Conservation (phyloP, 2,113 vertebrate species). For the Dasyornis broadbenti region DNA sequence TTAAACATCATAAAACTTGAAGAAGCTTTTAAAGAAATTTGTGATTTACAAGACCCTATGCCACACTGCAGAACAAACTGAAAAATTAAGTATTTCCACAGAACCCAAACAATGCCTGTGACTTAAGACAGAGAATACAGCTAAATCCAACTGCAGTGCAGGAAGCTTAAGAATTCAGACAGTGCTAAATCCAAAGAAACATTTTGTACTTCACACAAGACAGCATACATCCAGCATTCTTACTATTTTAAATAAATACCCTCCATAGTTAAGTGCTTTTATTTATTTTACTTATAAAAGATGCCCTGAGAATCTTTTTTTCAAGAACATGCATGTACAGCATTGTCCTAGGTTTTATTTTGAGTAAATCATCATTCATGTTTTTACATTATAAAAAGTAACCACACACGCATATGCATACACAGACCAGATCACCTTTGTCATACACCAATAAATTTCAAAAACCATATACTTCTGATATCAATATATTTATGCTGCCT, state of each 20-base stretch:
- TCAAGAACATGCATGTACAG: constrained; percentile 70
- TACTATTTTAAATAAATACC: constrained; percentile 32
- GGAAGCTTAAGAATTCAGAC: not conserved
- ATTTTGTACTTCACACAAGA: not conserved
- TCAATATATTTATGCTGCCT: constrained; percentile 70
- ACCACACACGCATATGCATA: constrained; percentile 72
- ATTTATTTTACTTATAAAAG: constrained; percentile 54
- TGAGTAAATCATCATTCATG: constrained; percentile 65
- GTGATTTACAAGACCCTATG: not conserved
- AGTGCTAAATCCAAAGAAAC: not conserved
- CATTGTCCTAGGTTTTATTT: constrained; percentile 76
- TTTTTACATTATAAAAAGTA: constrained; percentile 78
- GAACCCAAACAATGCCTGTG: not conserved
- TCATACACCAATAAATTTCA: constrained; percentile 70
- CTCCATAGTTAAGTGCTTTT: not conserved
- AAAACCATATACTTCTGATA: constrained; percentile 69
- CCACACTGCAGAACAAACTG: not conserved
- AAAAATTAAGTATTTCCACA: not conserved
- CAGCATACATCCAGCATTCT: not conserved
- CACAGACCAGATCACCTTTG: constrained; percentile 73
- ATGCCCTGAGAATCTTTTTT: constrained; percentile 62
- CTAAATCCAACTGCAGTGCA: not conserved
- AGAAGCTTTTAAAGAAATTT: not conserved
- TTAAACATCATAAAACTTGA: not conserved
- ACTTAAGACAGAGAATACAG: not conserved